These are phyloP conservation scores for Chloropsis cyanopogon DNA, from an alignment of 2,113 vertebrate species.

Conservation along the genomic window DNA sequence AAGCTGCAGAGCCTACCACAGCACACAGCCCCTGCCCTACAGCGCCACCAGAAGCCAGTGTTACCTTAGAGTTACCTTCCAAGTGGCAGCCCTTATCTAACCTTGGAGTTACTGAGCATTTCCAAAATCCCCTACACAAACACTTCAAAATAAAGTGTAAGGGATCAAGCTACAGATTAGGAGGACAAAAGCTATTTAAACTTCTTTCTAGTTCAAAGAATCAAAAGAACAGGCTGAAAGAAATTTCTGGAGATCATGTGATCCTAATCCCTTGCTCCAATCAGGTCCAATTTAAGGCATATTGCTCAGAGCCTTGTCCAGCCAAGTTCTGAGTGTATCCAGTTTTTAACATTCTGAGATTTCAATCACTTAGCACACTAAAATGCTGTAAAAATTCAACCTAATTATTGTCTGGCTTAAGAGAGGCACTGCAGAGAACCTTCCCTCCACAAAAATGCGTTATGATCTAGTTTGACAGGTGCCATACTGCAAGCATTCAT, in stretches of 20 bases:
- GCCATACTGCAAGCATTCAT: neutral
- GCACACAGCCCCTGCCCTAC: neutral
- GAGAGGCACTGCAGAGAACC: neutral
- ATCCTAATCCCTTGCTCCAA: neutral
- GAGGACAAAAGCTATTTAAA: neutral
- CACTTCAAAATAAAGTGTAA: neutral
- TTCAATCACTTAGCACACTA: neutral
- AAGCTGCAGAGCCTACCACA: neutral
- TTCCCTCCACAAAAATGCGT: neutral
- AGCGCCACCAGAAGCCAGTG: neutral
- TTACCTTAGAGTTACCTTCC: neutral
- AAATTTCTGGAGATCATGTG: neutral
- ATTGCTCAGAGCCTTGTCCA: neutral
- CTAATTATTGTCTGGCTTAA: neutral
- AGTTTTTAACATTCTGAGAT: neutral
- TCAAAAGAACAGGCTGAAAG: neutral
- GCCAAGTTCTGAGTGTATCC: neutral
- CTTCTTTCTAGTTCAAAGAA: neutral
- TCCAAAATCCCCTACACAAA: neutral
- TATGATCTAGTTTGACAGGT: neutral
- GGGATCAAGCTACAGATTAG: neutral
- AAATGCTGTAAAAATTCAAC: neutral
- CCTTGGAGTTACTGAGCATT: neutral
- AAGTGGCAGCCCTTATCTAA: neutral
- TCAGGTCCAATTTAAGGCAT: neutral